Evolutionary conservation across 2,113 vertebrate species (phyloP).

Genomic region (Nycticryphes semicollaris): DNA sequence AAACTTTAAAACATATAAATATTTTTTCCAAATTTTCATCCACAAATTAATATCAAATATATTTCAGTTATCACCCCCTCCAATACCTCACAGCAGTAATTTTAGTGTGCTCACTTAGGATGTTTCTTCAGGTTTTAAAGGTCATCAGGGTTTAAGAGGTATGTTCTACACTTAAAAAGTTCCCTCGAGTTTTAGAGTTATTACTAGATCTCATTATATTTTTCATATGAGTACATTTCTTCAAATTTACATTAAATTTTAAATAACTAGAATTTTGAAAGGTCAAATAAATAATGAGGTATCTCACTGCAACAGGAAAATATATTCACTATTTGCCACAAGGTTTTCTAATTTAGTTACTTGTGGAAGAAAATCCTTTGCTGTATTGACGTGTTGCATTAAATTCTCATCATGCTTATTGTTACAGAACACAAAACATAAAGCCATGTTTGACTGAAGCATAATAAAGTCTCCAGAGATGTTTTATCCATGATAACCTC

Average conservation of each 20-base stretch:
- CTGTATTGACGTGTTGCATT: neutral
- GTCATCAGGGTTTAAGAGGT: slow-evolving; percentile 10
- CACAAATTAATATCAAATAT: neutral
- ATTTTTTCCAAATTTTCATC: neutral
- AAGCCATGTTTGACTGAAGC: neutral
- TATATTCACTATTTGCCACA: neutral
- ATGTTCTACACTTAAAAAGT: neutral
- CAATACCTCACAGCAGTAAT: neutral
- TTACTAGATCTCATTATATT: slow-evolving; percentile 32
- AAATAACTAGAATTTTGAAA: slow-evolving; percentile 47
- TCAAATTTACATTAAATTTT: slow-evolving; percentile 28
- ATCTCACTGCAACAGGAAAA: slow-evolving; percentile 23
- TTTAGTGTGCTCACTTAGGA: neutral
- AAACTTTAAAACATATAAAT: neutral
- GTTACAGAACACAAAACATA: neutral
- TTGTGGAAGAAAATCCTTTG: neutral
- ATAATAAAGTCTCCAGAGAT: neutral
- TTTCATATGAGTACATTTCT: neutral
- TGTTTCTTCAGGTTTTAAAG: neutral
- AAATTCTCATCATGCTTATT: neutral
- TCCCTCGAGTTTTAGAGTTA: neutral
- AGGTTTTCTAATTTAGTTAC: neutral
- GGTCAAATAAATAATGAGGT: slow-evolving; percentile 37
- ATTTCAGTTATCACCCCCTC: neutral
- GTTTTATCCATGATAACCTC: neutral